These are phyloP conservation scores for Passer montanus DNA, from an alignment of 2,113 vertebrate genomes.

Conservation along the genomic window DNA sequence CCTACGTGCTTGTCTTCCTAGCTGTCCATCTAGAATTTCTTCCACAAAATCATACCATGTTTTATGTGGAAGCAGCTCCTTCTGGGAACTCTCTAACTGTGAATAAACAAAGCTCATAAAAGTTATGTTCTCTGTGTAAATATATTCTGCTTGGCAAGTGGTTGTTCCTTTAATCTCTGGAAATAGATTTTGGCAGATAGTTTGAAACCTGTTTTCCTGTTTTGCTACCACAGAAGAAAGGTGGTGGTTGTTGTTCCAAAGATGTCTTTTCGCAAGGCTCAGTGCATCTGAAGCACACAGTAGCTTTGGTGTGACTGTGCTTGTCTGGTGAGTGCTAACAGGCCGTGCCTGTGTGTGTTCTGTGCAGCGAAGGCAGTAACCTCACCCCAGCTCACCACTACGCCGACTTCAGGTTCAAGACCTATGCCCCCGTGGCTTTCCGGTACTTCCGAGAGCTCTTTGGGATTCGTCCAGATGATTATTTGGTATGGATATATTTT, in stretches of 20 bases:
- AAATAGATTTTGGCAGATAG: background rate
- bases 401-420: slow-evolving; percentile 99
- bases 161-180: background rate
- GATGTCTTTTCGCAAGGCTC: background rate
- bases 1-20: background rate
- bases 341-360: background rate
- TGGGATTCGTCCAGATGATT: slow-evolving; percentile 97
- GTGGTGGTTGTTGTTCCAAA: background rate
- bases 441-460: slow-evolving; percentile 99
- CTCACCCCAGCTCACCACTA: slow-evolving; percentile 97
- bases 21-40: background rate
- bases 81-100: background rate
- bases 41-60: background rate
- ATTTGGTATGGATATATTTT: slow-evolving; percentile 82
- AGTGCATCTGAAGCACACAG: background rate
- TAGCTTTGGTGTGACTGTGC: background rate
- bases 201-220: background rate
- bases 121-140: background rate
- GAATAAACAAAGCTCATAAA: background rate
- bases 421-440: slow-evolving; percentile 95
- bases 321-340: rapidly evolving
- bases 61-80: background rate
- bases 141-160: background rate
- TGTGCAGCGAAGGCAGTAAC: slow-evolving; percentile 93
- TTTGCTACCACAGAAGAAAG: background rate